Percentiles rank a stretch among this genome's conserved stretches.
phyloP scores from a whole-genome alignment of 2,113 vertebrate species.

The Notothenia coriiceps region DNA sequence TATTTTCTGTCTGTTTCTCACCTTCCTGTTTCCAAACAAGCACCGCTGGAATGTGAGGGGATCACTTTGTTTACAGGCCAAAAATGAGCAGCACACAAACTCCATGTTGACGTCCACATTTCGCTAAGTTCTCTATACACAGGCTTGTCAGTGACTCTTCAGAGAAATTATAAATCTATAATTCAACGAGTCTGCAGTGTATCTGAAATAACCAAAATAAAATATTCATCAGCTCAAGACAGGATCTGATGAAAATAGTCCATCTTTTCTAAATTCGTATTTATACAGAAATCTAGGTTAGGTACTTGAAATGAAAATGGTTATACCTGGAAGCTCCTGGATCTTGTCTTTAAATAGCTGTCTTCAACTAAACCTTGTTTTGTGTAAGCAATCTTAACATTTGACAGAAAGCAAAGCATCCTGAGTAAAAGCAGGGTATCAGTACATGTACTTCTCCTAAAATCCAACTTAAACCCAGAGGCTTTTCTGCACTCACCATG shows the following conservation, averaged over 20 bases:
- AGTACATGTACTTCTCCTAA: neutral
- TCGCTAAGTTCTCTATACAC: neutral
- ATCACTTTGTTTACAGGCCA: conserved; percentile 38
- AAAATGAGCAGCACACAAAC: conserved; percentile 21
- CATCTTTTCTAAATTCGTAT: neutral
- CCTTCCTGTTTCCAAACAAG: neutral
- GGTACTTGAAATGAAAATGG: neutral
- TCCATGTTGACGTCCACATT: neutral
- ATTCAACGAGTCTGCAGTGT: conserved; percentile 6
- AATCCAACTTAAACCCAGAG: neutral
- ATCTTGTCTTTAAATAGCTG: neutral
- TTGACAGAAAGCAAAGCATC: neutral
- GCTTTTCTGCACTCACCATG: conserved; percentile 12
- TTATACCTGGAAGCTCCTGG: neutral
- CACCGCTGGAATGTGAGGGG: conserved; percentile 33
- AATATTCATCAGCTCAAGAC: conserved; percentile 7
- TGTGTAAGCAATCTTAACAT: neutral
- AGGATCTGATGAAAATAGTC: neutral
- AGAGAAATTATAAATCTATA: neutral
- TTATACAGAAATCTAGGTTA: neutral
- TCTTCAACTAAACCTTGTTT: neutral
- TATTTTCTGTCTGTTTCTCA: neutral
- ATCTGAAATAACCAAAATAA: neutral
- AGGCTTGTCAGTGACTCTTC: neutral
- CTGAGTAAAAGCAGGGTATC: neutral